phyloP scores from a whole-genome alignment of 2,888 invertebrate genomes.

The Lasioglossum lativentre region DNA sequence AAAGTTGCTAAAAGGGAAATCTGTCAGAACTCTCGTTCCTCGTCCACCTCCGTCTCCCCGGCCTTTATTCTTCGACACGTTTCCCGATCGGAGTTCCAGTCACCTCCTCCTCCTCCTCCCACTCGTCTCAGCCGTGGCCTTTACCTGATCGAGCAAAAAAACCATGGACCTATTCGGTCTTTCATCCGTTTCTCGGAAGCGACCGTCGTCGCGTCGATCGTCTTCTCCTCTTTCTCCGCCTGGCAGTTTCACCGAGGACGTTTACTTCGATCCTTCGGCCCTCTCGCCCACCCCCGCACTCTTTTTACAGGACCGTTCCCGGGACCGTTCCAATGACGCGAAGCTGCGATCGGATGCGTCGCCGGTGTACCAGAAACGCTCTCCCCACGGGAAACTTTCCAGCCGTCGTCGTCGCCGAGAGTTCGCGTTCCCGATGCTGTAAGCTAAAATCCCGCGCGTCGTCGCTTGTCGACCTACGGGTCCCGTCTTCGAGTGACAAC shows the following conservation, averaged over 20 bases:
- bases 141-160: conserved; percentile 39
- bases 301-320: conserved; percentile 31
- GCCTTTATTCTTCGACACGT: conserved; percentile 13
- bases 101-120: not conserved
- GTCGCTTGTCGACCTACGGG: conserved; percentile 60
- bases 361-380: conserved; percentile 47
- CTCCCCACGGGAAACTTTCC: conserved; percentile 60
- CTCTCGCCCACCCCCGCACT: not conserved
- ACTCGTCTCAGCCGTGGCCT: not conserved
- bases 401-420: conserved; percentile 54
- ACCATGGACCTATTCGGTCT: conserved; percentile 12
- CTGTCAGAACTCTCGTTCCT: conserved; percentile 72
- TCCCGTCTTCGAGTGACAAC: conserved; percentile 26
- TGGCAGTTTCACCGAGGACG: not conserved
- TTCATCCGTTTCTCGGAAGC: conserved; percentile 42
- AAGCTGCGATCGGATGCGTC: conserved; percentile 58
- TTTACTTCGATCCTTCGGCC: conserved; percentile 26
- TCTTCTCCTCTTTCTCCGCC: conserved; percentile 13
- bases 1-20: conserved; percentile 81
- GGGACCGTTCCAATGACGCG: conserved; percentile 57
- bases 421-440: conserved; percentile 44
- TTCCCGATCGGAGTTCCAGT: conserved; percentile 37
- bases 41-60: conserved; percentile 18
- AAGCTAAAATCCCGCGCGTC: conserved; percentile 44
- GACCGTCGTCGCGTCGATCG: conserved; percentile 32